Base-by-base conservation (phyloP, 2,113 vertebrate species). In the Diadophis punctatus region DNA sequence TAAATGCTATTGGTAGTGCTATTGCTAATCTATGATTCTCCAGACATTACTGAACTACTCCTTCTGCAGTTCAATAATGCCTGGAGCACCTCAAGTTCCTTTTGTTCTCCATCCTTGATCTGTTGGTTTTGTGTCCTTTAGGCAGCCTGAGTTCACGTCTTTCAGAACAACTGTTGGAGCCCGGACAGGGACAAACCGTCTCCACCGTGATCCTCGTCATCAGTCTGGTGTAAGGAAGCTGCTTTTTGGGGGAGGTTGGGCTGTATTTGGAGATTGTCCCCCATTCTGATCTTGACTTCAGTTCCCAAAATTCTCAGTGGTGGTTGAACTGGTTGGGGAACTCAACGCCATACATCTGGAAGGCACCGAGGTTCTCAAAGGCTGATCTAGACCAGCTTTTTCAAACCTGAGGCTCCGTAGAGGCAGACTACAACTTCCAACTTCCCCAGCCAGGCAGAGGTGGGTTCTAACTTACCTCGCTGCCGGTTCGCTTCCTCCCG, bases 181-280 rank as follows among this genome's bases (percentile, higher is more conserved):
- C 94, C 89, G 94, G 95, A 4, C 93, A 96, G 0, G 97, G 97
- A 90, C 96, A 97, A 1, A 95, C 96, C 91, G 96, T 98, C 95
- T 98, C 98, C 93, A 98, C 97, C 1, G 97, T 98, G 92, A 98
- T 99, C 91, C 98, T 99, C 92, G 98, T 99, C 92, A 98, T 99
- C 97, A 99, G 98, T 95, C 96, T 98, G 92, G 98, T 99, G 98
- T 98, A 96, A 98, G 98, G 97, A 49, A 30, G 22, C 18, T 52
- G 7, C 1, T 1, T 80, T 9, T 48, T 4, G 34, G 46, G 30
- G 51, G 48, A 22, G 53, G 18, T 18, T n/a, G 60, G 16, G 5
- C 52, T 43, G 22, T 46, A 4, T 39, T 22, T 30, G 60, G 74
- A n/a, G 34, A n/a, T 8, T 9, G 58, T 43, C 34, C 20, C 74